Conservation (phyloP, 1,140 invertebrate species). For the Tetramorium parvispinum region DNA sequence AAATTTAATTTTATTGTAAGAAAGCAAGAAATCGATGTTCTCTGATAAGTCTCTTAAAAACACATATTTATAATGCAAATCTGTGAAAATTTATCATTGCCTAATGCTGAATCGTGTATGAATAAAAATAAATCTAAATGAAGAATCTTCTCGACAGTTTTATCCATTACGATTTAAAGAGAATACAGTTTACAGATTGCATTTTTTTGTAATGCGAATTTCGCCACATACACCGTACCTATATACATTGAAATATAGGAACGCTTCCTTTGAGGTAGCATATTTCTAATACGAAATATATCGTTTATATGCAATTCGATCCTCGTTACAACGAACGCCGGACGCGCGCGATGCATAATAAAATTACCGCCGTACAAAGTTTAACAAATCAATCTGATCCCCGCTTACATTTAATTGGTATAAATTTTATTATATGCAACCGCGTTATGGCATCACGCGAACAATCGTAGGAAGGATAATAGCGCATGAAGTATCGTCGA, state of each 20-base stretch:
- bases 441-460: not conserved
- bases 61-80: not conserved
- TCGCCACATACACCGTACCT: not conserved
- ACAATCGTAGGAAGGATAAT: not conserved
- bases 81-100: not conserved
- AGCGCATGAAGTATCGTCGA: not conserved
- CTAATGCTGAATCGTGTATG: not conserved
- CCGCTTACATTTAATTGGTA: not conserved
- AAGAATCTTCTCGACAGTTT: not conserved
- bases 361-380: slow-evolving; percentile 5
- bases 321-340: slow-evolving; percentile 1
- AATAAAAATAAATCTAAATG: not conserved
- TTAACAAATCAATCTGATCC: slow-evolving; percentile 9
- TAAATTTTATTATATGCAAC: slow-evolving; percentile 13
- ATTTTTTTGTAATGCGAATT: slow-evolving; percentile 31
- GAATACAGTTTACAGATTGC: not conserved
- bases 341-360: not conserved
- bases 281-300: slow-evolving; percentile 36
- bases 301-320: slow-evolving; percentile 21
- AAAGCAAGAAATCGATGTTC: not conserved
- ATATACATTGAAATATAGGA: slow-evolving; percentile 26
- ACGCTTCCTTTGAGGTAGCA: slow-evolving; percentile 33
- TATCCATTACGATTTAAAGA: not conserved
- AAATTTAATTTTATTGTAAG: not conserved
- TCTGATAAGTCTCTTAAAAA: not conserved